Base-by-base conservation (phyloP, 64 coral and sea anemone genomes). In the Montipora sp. region DNA sequence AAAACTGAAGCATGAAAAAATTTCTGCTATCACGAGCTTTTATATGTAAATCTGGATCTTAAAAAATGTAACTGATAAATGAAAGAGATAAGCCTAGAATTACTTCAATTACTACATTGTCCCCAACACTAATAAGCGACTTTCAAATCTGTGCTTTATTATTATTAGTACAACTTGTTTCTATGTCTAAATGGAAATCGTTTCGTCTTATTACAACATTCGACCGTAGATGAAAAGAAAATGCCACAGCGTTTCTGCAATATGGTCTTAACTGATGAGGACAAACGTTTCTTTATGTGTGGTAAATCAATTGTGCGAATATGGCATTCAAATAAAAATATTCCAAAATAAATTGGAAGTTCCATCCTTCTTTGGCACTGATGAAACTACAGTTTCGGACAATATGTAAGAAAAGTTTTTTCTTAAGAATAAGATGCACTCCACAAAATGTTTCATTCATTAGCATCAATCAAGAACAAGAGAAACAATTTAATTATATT, bases 51-150 rank as follows among this genome's bases (percentile, higher is more conserved):
- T 59, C 80, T 36, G 22, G 27, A 75, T 83, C 7, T 2, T 4
- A 47, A 43, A 66, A 67, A 83, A 5, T 18, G 43, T 67, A 47
- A 65, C 13, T 67, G 51, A 81, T 81, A 14, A 19, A 7, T 19
- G 36, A 14, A 83, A 16, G n/a, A 83, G 80, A 68, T 83, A 83
- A 23, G 59, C 18, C 65, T 83, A 46, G 67, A 5, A 55, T 55
- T 55, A 55, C 51, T 68, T 47, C 14, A 59, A 9, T 67, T 8
- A 83, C 67, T 83, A 55, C 36, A 36, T 36, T 36, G 36, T 36
- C 36, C 36, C 36, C 0, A 36, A 36, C 36, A 36, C 36, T 36
- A 36, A 36, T 36, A 36, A 36, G 36, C 2, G 36, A 36, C 36
- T 36, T 36, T 36, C 36, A 36, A 36, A 36, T 36, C 36, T 36